A percentile compares a stretch with the other conserved stretches of the same genome.
phyloP scores from a whole-genome alignment of 1,140 invertebrate species.

The Sweltsa coloradensis region DNA sequence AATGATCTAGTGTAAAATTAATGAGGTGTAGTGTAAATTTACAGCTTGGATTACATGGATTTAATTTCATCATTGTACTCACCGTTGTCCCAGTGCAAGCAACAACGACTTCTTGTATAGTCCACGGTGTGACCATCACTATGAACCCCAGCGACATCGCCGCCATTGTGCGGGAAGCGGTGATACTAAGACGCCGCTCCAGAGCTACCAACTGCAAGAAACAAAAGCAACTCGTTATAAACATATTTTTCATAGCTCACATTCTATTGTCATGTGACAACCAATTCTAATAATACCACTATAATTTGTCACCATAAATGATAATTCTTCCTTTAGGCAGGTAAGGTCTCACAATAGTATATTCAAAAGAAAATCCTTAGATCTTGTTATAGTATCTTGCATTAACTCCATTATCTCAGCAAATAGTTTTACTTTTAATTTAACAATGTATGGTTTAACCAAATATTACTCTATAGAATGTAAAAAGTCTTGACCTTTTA shows the following conservation, averaged over 20 bases:
- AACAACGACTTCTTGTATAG: conserved; percentile 77
- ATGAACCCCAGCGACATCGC: conserved; percentile 80
- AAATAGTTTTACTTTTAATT: no score
- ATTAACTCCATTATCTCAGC: no score
- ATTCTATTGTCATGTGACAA: not conserved
- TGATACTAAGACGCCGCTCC: conserved; percentile 59
- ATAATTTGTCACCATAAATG: no score
- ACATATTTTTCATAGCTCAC: not conserved
- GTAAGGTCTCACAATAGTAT: no score
- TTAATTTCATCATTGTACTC: conserved; percentile 16
- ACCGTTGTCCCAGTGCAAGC: conserved; percentile 68
- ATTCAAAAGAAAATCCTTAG: no score
- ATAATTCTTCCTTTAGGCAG: no score
- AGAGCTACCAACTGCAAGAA: conserved; percentile 46
- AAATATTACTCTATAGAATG: no score
- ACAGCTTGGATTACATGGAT: not conserved
- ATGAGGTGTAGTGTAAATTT: conserved; percentile 6
- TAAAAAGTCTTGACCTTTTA: no score
- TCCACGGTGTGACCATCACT: conserved; percentile 77
- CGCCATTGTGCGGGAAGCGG: conserved; percentile 72
- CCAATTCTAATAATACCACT: no score
- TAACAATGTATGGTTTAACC: no score
- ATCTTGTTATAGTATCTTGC: no score
- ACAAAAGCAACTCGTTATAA: conserved; percentile 4
- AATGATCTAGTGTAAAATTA: not conserved